phyloP scores from a whole-genome alignment of 2,113 vertebrate species.

The Mola mola region DNA sequence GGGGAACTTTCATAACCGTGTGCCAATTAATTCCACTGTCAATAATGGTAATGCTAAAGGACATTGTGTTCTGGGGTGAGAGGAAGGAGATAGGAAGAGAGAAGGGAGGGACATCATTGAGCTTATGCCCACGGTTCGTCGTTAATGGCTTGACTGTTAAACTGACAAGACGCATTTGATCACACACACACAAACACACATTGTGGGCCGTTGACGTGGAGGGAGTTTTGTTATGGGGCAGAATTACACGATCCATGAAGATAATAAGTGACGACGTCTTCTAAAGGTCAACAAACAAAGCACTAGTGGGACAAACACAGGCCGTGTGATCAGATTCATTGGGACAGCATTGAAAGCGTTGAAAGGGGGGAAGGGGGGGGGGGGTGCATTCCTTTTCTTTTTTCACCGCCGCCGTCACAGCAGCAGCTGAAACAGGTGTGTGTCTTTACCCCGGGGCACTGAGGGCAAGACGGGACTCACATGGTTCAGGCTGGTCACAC shows the following conservation, averaged over 20 bases:
- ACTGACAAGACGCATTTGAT: conserved; percentile 68
- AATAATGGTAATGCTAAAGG: conserved; percentile 73
- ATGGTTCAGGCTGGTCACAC: conserved; percentile 67
- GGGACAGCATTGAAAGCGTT: conserved; percentile 55
- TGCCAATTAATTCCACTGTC: conserved; percentile 77
- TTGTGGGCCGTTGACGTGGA: conserved; percentile 13
- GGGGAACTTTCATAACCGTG: conserved; percentile 67
- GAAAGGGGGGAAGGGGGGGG: background rate
- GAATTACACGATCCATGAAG: conserved; percentile 61
- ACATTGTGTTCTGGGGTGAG: conserved; percentile 58
- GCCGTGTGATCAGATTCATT: conserved; percentile 67
- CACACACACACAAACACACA: conserved; percentile 40
- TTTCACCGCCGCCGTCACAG: conserved; percentile 54
- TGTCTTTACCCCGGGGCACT: conserved; percentile 43
- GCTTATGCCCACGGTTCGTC: conserved; percentile 60
- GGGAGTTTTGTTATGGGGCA: conserved; percentile 43
- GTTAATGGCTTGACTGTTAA: conserved; percentile 59
- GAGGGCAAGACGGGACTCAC: conserved; percentile 62
- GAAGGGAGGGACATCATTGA: conserved; percentile 53
- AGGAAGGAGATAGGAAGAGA: conserved; percentile 10
- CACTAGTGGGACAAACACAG: conserved; percentile 51
- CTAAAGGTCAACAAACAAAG: conserved; percentile 78
- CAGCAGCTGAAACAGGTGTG: conserved; percentile 78
- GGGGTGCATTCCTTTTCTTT: conserved; percentile 40
- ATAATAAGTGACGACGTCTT: conserved; percentile 68